Percentiles rank a stretch among this genome's conserved stretches.
These are phyloP conservation scores for Ophion ventricosus DNA, from an alignment of 2,888 invertebrate species.

Conservation along the genomic window DNA sequence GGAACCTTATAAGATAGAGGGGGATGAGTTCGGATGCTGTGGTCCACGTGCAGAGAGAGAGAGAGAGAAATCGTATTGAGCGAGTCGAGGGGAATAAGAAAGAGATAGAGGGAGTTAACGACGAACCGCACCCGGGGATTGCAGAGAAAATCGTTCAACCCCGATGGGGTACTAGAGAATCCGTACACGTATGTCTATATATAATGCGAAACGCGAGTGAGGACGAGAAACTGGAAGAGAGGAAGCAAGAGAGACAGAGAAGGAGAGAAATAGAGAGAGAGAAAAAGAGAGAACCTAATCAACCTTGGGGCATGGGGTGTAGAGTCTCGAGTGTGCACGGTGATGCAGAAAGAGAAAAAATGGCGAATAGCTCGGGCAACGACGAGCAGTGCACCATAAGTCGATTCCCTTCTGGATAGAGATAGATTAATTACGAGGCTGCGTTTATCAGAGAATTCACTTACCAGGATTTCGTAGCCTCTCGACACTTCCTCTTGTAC, in stretches of 20 bases:
- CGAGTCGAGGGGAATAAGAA: conserved; percentile 9
- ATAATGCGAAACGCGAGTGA: background rate
- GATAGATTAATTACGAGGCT: conserved; percentile 34
- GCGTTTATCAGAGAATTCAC: conserved; percentile 31
- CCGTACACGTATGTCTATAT: background rate
- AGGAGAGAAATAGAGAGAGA: background rate
- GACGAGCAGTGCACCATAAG: conserved; percentile 19
- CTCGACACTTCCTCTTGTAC: background rate
- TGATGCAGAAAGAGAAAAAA: conserved; percentile 3
- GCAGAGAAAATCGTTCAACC: conserved; percentile 30
- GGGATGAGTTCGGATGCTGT: conserved; percentile 26
- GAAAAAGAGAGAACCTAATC: conserved; percentile 7
- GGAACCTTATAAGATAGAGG: background rate
- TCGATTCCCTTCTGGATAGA: conserved; percentile 37
- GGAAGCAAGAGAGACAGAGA: too few species aligned
- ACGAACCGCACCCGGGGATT: conserved; percentile 43
- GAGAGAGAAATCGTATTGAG: conserved; percentile 4
- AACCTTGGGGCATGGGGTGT: conserved; percentile 22
- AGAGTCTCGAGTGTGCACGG: conserved; percentile 23
- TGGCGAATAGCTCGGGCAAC: conserved; percentile 28
- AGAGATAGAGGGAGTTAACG: conserved; percentile 35
- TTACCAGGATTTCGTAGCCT: conserved; percentile 15
- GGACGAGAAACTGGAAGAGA: too few species aligned
- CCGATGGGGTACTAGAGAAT: conserved; percentile 11
- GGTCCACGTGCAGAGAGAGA: background rate